A percentile compares a stretch with the other conserved stretches of the same genome.
phyloP scores from a whole-genome alignment of 1,140 invertebrate species.

The Chymomyza costata region DNA sequence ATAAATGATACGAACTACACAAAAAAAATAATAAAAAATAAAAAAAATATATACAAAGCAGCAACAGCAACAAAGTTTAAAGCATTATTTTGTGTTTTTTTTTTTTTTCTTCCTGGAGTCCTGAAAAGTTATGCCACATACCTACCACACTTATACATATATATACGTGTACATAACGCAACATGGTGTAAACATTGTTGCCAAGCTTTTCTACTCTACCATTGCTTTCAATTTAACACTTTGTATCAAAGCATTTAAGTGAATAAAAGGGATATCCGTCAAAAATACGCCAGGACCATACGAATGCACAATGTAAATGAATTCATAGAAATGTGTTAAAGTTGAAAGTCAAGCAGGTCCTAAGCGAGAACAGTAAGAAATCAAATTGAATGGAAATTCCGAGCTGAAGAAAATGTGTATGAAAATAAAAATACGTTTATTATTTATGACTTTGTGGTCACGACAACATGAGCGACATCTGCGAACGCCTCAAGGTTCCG shows the following conservation, averaged over 20 bases:
- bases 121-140: too few species aligned
- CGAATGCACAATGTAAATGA: slow-evolving; percentile 57
- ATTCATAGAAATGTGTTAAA: slow-evolving; percentile 3
- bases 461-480: too few species aligned
- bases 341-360: slow-evolving; percentile 24
- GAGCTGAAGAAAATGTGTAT: slow-evolving; percentile 11
- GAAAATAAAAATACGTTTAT: slow-evolving; percentile 37
- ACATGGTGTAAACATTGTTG: too few species aligned
- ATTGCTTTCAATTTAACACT: too few species aligned
- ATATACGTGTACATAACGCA: too few species aligned
- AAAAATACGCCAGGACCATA: slow-evolving; percentile 51
- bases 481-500: too few species aligned
- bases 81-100: slow-evolving; percentile 3
- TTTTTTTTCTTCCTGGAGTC: neutral
- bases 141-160: too few species aligned
- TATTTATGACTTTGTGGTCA: slow-evolving; percentile 46
- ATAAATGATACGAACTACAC: slow-evolving; percentile 56
- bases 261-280: slow-evolving; percentile 50
- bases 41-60: too few species aligned
- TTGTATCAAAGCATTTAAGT: slow-evolving; percentile 55
- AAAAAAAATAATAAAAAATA: slow-evolving; percentile 9
- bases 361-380: slow-evolving; percentile 14
- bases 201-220: too few species aligned
- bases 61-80: slow-evolving; percentile 23
- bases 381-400: slow-evolving; percentile 39